Evolutionary conservation across 2,797 vertebrate species (phyloP).

Genomic region (Enteromius radiatus): DNA sequence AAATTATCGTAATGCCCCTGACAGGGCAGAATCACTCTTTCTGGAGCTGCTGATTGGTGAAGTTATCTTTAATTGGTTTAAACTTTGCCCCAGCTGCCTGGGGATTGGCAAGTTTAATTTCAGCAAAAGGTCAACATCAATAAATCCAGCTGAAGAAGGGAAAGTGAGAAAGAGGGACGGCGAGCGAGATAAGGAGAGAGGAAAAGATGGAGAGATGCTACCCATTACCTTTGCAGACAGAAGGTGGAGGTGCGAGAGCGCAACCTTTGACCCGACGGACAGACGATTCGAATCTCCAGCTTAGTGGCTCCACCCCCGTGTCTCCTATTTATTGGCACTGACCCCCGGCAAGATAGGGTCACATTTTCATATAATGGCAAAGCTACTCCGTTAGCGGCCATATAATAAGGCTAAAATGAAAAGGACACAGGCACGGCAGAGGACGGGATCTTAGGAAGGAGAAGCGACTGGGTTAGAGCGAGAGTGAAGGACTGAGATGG

Average conservation of each 20-base stretch:
- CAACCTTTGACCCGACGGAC: conserved; percentile 56
- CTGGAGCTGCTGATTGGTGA: conserved; percentile 72
- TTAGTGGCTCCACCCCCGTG: conserved; percentile 70
- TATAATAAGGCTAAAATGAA: conserved; percentile 78
- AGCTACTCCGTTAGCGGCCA: conserved; percentile 75
- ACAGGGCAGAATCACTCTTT: conserved; percentile 66
- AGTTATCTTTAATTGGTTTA: conserved; percentile 85
- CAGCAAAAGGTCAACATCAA: conserved; percentile 85
- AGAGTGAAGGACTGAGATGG: conserved; percentile 15
- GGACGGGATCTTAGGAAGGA: conserved; percentile 31
- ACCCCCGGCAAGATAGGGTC: conserved; percentile 79
- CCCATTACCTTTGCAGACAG: conserved; percentile 41
- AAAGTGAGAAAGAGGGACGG: conserved; percentile 58
- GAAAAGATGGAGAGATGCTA: conserved; percentile 62
- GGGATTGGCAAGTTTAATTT: conserved; percentile 81
- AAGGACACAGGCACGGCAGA: conserved; percentile 51
- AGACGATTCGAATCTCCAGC: conserved; percentile 80
- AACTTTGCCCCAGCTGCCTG: conserved; percentile 80
- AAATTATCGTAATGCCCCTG: conserved; percentile 75
- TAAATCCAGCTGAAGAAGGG: conserved; percentile 74
- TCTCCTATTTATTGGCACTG: conserved; percentile 81
- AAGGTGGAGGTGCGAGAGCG: conserved; percentile 62
- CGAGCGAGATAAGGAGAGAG: conserved; percentile 52
- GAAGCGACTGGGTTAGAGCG: conserved; percentile 26
- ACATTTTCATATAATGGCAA: conserved; percentile 81